Base-by-base conservation (phyloP, 1,140 invertebrate genomes). In the Penaeus vannamei region DNA sequence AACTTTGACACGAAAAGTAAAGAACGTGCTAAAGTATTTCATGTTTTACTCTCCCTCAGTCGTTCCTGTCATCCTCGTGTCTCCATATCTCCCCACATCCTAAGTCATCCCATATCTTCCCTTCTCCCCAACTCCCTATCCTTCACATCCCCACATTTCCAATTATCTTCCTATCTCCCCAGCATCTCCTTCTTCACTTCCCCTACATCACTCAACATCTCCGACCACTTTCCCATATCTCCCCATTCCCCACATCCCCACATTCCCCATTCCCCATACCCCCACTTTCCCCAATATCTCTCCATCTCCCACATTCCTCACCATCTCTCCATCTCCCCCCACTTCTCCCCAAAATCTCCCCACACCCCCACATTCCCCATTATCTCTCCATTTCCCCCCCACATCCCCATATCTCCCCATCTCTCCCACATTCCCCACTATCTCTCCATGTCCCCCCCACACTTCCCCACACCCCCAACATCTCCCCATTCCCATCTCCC, bases 361-460 rank as follows among this genome's bases (percentile, higher is more conserved):
- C 29, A n/a, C 59, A 8, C n/a, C 3, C 60, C 82, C 32, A 17
- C 42, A 59, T 32, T 2, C 66, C 61, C 59, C 8, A 10, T n/a
- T 66, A n/a, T 62, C 60, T 64, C 82, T 62, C 60, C 19, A 36
- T 1, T 84, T 60, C 36, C 76, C 46, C 76, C 62, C 81, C 62
- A 23, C 22, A 29, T 10, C 60, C 61, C 59, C 53, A 20, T 61
- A 53, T 61, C 59, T 17, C 82, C 26, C 61, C 26, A 22, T 64
- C 64, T 10, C 60, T 32, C n/a, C 53, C 59, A 10, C 53, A 60
- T 61, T 42, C 32, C 22, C 80, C 26, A 5, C 46, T 81, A n/a
- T 32, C 26, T 61, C 26, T 26, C 29, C 60, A n/a, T 53, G 19
- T n/a, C 60, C 22, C 81, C 36, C 7, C 61, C 36, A 3, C 64